Evolutionary conservation across 2,113 vertebrate genomes (phyloP).

Genomic region (Burhinus bistriatus): DNA sequence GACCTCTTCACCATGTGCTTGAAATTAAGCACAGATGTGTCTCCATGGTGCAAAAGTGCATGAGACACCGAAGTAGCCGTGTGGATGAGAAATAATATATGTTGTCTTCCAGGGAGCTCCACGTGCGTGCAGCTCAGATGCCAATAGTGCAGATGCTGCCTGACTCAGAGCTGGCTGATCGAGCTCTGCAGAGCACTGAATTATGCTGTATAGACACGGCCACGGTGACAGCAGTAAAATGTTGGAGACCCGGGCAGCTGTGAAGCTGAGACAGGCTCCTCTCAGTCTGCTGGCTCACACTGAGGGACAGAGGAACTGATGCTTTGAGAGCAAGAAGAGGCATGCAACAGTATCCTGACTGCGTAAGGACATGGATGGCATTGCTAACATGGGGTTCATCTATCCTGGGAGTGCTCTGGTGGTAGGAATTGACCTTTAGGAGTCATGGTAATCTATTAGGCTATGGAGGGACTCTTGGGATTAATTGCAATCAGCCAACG

Average conservation of each 20-base stretch:
- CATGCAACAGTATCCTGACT: accelerated
- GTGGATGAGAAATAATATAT: background rate
- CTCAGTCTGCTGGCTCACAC: background rate
- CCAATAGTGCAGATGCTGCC: background rate
- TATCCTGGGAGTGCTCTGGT: background rate
- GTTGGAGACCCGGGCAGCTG: background rate
- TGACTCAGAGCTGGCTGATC: background rate
- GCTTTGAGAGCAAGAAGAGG: background rate
- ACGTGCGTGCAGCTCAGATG: background rate
- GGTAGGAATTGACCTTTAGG: background rate
- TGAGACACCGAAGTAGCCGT: background rate
- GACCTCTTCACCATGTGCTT: background rate
- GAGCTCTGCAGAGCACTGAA: background rate
- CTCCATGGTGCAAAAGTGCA: background rate
- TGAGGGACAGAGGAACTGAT: background rate
- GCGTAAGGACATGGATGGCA: background rate
- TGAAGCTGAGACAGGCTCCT: background rate
- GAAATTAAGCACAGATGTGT: background rate
- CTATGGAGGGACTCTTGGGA: background rate
- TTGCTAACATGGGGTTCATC: background rate
- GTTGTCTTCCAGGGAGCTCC: background rate
- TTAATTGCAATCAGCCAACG: background rate
- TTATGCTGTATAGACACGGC: background rate
- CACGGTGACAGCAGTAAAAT: background rate
- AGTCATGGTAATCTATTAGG: background rate